phyloP scores from a whole-genome alignment of 2,888 invertebrate genomes.

The Cabera pusaria region DNA sequence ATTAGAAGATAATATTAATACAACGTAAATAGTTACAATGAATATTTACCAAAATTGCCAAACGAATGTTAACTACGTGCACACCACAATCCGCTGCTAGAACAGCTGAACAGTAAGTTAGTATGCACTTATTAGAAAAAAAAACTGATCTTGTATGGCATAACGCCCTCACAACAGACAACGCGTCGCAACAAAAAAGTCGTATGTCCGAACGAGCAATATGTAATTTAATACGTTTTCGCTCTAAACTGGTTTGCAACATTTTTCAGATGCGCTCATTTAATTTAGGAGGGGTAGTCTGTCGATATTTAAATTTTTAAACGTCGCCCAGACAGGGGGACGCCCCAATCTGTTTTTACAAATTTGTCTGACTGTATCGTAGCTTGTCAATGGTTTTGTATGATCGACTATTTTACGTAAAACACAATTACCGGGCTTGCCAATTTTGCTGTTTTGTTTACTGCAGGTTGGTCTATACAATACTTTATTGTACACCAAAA shows the following conservation, averaged over 20 bases:
- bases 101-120: no score
- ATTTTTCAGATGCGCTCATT: constrained; percentile 65
- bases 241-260: constrained; percentile 34
- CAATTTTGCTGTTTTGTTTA: no score
- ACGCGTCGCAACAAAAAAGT: constrained; percentile 37
- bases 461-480: no score
- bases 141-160: no score
- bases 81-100: no score
- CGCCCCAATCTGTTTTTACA: constrained; percentile 66
- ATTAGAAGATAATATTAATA: no score
- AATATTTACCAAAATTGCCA: no score
- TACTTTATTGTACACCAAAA: no score
- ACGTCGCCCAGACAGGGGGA: constrained; percentile 61
- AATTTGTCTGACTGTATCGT: constrained; percentile 58
- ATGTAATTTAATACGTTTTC: constrained; percentile 41
- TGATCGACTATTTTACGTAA: constrained; percentile 17
- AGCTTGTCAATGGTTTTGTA: constrained; percentile 33
- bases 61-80: no score
- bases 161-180: constrained; percentile 38
- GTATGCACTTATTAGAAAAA: no score
- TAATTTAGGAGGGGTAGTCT: constrained; percentile 71
- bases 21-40: no score
- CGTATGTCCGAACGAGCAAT: constrained; percentile 34
- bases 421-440: no score
- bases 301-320: constrained; percentile 80